Evolutionary conservation across 2,888 invertebrate species (phyloP).

Genomic region (Adelphocoris suturalis): DNA sequence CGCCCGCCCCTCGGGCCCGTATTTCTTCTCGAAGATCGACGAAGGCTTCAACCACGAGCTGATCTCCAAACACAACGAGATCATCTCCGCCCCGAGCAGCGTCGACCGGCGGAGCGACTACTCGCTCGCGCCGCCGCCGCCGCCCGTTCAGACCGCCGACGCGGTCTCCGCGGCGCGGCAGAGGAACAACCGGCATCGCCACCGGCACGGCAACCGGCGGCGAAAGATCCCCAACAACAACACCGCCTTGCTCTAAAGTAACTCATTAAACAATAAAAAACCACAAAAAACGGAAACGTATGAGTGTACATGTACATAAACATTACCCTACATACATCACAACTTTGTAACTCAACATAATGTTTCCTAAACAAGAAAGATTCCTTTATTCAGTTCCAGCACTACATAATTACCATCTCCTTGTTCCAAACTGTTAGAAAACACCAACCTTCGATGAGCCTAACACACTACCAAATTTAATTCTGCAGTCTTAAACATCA

Average conservation of each 20-base stretch:
- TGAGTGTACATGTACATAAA: slow-evolving; percentile 44
- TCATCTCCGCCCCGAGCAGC: slow-evolving; percentile 79
- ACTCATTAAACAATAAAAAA: background rate
- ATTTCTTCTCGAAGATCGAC: slow-evolving; percentile 65
- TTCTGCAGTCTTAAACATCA: background rate
- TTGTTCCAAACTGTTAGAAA: background rate
- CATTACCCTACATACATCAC: slow-evolving; percentile 24
- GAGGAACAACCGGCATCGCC: slow-evolving; percentile 41
- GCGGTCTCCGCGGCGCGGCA: background rate
- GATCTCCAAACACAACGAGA: slow-evolving; percentile 82
- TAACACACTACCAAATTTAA: background rate
- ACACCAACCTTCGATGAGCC: background rate
- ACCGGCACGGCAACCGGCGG: slow-evolving; percentile 68
- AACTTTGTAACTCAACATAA: background rate
- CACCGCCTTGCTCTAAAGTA: slow-evolving; percentile 60
- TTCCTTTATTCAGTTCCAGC: background rate
- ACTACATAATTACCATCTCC: background rate
- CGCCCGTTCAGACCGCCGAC: background rate
- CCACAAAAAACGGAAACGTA: background rate
- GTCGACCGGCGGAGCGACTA: slow-evolving; percentile 12
- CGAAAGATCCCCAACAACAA: slow-evolving; percentile 47
- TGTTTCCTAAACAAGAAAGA: background rate
- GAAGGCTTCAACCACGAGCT: slow-evolving; percentile 55
- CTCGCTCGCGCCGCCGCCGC: slow-evolving; percentile 27
- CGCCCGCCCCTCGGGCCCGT: background rate